phyloP scores from a whole-genome alignment of 2,113 vertebrate species.

The Phycodurus eques region DNA sequence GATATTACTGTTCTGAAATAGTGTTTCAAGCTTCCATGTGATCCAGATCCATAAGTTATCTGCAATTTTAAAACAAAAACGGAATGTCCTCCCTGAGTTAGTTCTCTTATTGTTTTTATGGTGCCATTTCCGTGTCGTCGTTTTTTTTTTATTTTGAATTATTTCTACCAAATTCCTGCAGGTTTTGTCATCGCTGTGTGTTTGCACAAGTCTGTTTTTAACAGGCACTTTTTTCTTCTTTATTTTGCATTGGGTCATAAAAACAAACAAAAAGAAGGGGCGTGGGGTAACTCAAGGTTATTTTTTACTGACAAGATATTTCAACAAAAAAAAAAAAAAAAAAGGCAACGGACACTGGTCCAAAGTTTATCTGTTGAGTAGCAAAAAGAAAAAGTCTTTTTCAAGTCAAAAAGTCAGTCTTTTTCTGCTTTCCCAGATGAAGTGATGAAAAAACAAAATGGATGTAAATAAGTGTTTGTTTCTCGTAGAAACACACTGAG shows the following conservation, averaged over 20 bases:
- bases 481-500: constrained; percentile 80
- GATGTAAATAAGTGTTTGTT: constrained; percentile 82
- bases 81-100: neutral
- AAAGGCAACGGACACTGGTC: neutral
- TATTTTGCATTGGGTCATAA: neutral
- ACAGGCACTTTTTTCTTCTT: neutral
- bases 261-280: neutral
- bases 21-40: neutral
- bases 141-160: neutral
- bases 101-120: neutral
- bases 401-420: constrained; percentile 44
- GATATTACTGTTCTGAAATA: constrained; percentile 5
- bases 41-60: neutral
- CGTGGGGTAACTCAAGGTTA: neutral
- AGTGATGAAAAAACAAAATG: constrained; percentile 58
- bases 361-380: constrained; percentile 10
- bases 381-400: too few relatives aligned
- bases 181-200: constrained; percentile 1
- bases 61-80: neutral
- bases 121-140: neutral
- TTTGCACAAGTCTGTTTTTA: constrained; percentile 2
- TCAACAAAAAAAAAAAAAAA: too few relatives aligned
- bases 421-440: constrained; percentile 46
- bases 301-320: neutral
- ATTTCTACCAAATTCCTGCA: constrained; percentile 12